A percentile compares a stretch with the other conserved stretches of the same genome.
Conservation (phyloP, 2,797 vertebrate genomes). For the Urosaurus nigricauda region DNA sequence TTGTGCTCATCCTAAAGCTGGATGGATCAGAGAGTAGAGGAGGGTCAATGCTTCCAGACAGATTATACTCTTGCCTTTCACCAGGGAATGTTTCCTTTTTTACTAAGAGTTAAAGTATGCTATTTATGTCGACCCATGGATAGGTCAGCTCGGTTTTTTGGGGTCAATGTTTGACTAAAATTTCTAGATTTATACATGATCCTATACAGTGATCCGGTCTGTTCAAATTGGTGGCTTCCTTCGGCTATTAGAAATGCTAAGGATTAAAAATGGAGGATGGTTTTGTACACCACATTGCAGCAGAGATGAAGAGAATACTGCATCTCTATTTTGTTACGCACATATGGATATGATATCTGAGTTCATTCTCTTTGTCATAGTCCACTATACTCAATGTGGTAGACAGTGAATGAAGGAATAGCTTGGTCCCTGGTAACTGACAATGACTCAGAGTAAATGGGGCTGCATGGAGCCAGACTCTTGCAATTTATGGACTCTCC, state of each 20-base stretch:
- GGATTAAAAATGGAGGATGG: neutral
- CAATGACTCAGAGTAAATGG: neutral
- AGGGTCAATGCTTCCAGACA: too few relatives aligned
- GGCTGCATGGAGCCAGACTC: neutral
- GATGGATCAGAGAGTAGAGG: too few relatives aligned
- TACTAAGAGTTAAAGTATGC: too few relatives aligned
- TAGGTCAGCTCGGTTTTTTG: neutral
- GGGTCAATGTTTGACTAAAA: too few relatives aligned
- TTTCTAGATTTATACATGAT: too few relatives aligned
- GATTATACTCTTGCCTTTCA: too few relatives aligned
- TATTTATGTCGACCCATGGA: too few relatives aligned
- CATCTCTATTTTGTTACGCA: neutral
- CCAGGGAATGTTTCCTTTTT: too few relatives aligned
- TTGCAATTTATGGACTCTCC: neutral
- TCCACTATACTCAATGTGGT: neutral
- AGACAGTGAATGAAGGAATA: neutral
- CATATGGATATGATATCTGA: too few relatives aligned
- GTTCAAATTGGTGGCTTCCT: neutral
- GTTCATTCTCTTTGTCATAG: neutral
- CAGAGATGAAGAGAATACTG: too few relatives aligned
- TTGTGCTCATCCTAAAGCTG: too few relatives aligned
- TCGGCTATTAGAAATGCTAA: constrained; percentile 17
- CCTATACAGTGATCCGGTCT: neutral
- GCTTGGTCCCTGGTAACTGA: neutral
- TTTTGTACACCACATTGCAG: neutral